A percentile compares a stretch with the other conserved stretches of the same genome.
Evolutionary conservation across 2,888 invertebrate genomes (phyloP).

Genomic region (Drosophila fulvimacula): DNA sequence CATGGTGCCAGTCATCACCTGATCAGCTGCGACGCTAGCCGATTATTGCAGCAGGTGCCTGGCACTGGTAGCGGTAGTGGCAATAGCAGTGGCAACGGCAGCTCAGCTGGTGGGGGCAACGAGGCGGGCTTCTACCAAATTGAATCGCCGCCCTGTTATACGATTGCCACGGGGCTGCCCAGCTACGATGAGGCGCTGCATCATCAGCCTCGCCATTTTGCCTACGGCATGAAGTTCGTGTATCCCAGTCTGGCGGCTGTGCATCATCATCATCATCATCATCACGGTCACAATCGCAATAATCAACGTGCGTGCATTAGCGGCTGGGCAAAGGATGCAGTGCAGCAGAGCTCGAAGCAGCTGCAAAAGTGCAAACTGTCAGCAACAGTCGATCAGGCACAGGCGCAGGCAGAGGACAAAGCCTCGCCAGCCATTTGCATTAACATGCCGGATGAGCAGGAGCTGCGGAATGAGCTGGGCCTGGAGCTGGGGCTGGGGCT

Average conservation of each 20-base stretch:
- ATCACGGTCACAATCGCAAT: conserved; percentile 25
- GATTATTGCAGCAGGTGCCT: conserved; percentile 59
- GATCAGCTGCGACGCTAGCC: conserved; percentile 71
- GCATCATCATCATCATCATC: conserved; percentile 80
- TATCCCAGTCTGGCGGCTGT: conserved; percentile 83
- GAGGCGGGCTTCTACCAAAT: conserved; percentile 83
- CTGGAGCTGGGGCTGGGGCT: neutral
- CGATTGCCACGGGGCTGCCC: conserved; percentile 88
- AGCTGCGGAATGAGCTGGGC: conserved; percentile 29
- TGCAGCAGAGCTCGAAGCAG: conserved; percentile 57
- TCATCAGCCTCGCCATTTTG: conserved; percentile 85
- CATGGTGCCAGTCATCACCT: conserved; percentile 68
- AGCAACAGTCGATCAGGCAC: conserved; percentile 52
- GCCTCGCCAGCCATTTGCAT: conserved; percentile 72
- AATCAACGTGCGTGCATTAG: conserved; percentile 62
- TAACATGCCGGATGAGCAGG: conserved; percentile 71
- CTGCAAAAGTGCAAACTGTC: conserved; percentile 78
- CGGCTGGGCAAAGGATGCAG: conserved; percentile 78
- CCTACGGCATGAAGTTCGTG: conserved; percentile 83
- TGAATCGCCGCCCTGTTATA: conserved; percentile 88
- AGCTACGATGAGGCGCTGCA: conserved; percentile 88
- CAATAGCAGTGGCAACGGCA: neutral
- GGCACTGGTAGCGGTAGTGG: neutral
- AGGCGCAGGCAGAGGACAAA: conserved; percentile 35
- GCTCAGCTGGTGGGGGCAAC: conserved; percentile 26